These are phyloP conservation scores for Chanos chanos DNA, from an alignment of 2,797 vertebrate species.

Conservation along the genomic window DNA sequence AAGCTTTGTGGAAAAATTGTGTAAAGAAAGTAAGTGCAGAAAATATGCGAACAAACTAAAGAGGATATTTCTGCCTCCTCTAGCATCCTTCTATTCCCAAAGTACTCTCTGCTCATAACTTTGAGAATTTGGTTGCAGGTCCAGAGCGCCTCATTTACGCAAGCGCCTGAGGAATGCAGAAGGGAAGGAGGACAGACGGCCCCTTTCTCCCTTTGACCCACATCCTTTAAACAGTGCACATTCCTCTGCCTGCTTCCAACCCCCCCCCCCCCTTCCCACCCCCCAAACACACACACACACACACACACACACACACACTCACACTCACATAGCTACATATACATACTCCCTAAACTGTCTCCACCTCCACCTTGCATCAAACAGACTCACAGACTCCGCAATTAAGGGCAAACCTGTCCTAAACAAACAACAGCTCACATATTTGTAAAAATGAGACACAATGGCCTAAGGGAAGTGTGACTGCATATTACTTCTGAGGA, in stretches of 20 bases:
- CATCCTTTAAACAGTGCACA: slow-evolving; percentile 56
- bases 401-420: no score
- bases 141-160: slow-evolving; percentile 62
- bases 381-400: no score
- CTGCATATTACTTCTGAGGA: no score
- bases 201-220: slow-evolving; percentile 69
- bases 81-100: slow-evolving; percentile 4
- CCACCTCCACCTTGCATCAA: no score
- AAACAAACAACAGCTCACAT: no score
- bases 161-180: slow-evolving; percentile 65
- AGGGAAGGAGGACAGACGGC: slow-evolving; percentile 50
- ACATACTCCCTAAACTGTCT: no score
- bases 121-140: slow-evolving; percentile 51
- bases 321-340: background rate
- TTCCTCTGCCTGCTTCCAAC: slow-evolving; percentile 68
- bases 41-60: no score
- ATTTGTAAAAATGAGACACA: no score
- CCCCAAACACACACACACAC: slow-evolving; percentile 1
- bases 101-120: slow-evolving; percentile 39
- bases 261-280: slow-evolving; percentile 31
- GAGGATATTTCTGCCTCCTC: background rate
- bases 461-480: no score
- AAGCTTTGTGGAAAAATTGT: no score
- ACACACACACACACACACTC: background rate
- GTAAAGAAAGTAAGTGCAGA: no score